Conservation (phyloP, 2,113 vertebrate genomes). For the Polypterus bichir region DNA sequence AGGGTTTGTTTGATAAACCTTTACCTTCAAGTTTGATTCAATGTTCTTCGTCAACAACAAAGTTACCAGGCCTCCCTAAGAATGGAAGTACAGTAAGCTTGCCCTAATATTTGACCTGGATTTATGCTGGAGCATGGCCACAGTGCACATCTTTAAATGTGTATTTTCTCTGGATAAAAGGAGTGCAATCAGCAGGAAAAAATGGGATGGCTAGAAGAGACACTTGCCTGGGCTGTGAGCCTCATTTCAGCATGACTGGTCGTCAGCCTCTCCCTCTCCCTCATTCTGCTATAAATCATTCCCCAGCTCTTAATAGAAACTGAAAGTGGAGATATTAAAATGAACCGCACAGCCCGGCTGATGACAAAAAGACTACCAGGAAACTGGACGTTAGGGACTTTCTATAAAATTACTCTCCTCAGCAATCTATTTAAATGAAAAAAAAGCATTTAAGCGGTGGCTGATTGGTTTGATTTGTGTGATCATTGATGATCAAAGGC, state of each 20-base stretch:
- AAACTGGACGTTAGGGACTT: background rate
- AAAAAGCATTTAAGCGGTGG: background rate
- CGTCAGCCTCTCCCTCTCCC: background rate
- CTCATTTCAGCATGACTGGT: slow-evolving; percentile 3
- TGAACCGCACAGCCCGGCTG: background rate
- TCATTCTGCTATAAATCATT: background rate
- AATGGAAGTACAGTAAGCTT: background rate
- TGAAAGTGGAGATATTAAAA: background rate
- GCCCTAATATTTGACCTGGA: background rate
- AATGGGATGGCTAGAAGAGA: background rate
- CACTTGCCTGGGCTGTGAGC: background rate
- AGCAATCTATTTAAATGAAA: background rate
- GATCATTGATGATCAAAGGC: background rate
- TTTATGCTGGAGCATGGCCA: slow-evolving; percentile 1
- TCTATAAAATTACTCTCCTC: background rate
- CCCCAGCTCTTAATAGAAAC: slow-evolving; percentile 1
- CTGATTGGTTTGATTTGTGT: slow-evolving; percentile 10
- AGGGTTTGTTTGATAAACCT: background rate
- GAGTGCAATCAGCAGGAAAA: background rate
- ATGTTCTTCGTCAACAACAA: background rate
- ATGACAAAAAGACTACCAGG: background rate
- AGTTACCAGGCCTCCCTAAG: background rate
- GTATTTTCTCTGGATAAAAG: background rate
- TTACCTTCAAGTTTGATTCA: background rate
- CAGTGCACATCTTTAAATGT: background rate